Percentiles rank a stretch among this genome's conserved stretches.
These are phyloP conservation scores for Neelides folsomi DNA, from an alignment of 2,888 invertebrate species.

Conservation along the genomic window DNA sequence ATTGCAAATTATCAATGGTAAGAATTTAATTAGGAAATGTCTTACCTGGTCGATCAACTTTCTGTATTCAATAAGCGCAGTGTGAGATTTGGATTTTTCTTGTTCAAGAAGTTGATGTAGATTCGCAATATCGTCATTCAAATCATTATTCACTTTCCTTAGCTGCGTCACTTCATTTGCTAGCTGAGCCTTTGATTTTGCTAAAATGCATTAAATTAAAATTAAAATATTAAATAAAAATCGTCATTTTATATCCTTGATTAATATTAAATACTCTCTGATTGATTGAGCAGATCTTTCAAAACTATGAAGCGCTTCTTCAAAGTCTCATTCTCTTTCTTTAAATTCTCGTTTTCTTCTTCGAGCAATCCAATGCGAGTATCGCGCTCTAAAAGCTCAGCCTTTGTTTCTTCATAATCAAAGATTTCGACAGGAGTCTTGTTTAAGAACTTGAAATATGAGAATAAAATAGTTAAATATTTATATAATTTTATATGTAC, in stretches of 20 bases:
- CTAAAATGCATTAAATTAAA: slow-evolving; percentile 42
- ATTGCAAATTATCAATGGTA: background rate
- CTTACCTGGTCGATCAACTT: slow-evolving; percentile 24
- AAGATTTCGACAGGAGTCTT: too few species aligned
- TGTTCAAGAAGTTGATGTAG: slow-evolving; percentile 60
- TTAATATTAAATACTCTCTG: too few species aligned
- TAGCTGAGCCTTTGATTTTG: slow-evolving; percentile 66
- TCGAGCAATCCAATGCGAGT: too few species aligned
- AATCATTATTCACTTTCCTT: slow-evolving; percentile 54
- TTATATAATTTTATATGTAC: too few species aligned
- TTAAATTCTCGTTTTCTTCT: too few species aligned
- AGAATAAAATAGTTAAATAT: too few species aligned
- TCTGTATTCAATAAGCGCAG: slow-evolving; percentile 22
- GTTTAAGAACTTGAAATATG: too few species aligned
- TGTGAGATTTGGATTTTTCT: slow-evolving; percentile 50
- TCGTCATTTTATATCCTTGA: too few species aligned
- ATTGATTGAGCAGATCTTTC: background rate
- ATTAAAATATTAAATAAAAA: background rate
- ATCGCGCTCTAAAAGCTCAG: too few species aligned
- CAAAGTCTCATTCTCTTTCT: background rate
- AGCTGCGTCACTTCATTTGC: slow-evolving; percentile 58
- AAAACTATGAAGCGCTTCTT: background rate
- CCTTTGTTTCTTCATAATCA: too few species aligned
- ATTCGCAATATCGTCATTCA: slow-evolving; percentile 54
- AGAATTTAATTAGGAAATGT: background rate